Evolutionary conservation across 2,797 vertebrate genomes (phyloP), one percentile per base, ranked within the genome.

Genomic region (Notolepis coatsorum): DNA sequence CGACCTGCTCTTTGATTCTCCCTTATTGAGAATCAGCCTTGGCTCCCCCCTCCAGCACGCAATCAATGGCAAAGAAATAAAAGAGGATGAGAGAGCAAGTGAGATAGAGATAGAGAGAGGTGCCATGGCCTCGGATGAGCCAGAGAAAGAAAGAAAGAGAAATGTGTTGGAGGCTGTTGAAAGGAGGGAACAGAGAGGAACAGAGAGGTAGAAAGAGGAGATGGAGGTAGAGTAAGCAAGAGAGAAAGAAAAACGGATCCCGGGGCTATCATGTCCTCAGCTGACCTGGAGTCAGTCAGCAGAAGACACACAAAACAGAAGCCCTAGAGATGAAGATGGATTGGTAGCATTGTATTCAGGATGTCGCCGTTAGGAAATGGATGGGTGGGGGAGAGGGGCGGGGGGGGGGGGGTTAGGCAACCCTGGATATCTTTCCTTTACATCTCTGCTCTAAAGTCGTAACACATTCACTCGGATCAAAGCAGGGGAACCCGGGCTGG

Each of bases 221-320:
- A 27, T 25, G 7, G 23, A 18, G 38, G 18, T 7, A 15, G 7
- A 45, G 5, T 21, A 9, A 45, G 23, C 42, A 45, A 45, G 23
- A 10, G 42, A 21, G 50, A 37, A 10, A 57, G 49, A 17, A 46
- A 48, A 31, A 1, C 2, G 31, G 51, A 56, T 23, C 73, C 61
- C 0, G 13, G 7, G 60, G 56, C 61, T 25, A 15, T 9, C 43
- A 0, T 59, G 75, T 75, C 67, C 72, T 76, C 37, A 65, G 37
- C 67, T 20, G n/a, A 20, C 65, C 59, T 4, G 0, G 21, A 48
- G 62, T 41, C 63, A 50, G 47, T 51, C 24, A 48, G 1, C n/a
- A n/a, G 12, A 61, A 52, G 30, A 10, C 4, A 12, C 10, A 4
- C n/a, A 38, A 13, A 50, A 39, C 60, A 61, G 61, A n/a, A 56